These are phyloP conservation scores for Bungarus multicinctus DNA, from an alignment of 2,113 vertebrate species.

Conservation along the genomic window DNA sequence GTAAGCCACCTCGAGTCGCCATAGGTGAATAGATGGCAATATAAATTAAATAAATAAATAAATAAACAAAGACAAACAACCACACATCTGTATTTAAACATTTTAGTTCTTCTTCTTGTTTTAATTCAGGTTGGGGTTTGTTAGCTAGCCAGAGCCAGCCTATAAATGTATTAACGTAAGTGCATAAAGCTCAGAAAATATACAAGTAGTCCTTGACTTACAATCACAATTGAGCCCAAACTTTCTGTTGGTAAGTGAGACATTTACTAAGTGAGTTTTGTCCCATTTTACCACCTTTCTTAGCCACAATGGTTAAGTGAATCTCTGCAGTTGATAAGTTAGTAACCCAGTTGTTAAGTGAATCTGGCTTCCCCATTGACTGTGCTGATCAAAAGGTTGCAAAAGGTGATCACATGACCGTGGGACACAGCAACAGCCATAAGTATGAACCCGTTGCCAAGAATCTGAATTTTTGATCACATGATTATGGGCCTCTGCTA, in stretches of 20 bases:
- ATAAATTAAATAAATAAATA: neutral
- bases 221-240: neutral
- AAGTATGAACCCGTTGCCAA: neutral
- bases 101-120: neutral
- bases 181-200: neutral
- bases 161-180: neutral
- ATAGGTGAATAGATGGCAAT: too few relatives aligned
- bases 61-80: neutral
- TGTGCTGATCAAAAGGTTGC: neutral
- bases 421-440: neutral
- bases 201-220: neutral
- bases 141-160: neutral
- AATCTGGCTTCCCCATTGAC: neutral
- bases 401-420: neutral
- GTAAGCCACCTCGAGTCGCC: too few relatives aligned
- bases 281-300: neutral
- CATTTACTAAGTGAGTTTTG: neutral
- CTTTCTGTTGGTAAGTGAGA: neutral
- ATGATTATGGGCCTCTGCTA: neutral
- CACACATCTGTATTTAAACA: neutral
- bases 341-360: neutral
- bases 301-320: neutral
- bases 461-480: neutral
- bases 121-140: neutral
- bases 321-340: neutral